A percentile compares a stretch with the other conserved stretches of the same genome.
These are phyloP conservation scores for Anguilla pacifica DNA, from an alignment of 2,797 vertebrate species.

Conservation along the genomic window DNA sequence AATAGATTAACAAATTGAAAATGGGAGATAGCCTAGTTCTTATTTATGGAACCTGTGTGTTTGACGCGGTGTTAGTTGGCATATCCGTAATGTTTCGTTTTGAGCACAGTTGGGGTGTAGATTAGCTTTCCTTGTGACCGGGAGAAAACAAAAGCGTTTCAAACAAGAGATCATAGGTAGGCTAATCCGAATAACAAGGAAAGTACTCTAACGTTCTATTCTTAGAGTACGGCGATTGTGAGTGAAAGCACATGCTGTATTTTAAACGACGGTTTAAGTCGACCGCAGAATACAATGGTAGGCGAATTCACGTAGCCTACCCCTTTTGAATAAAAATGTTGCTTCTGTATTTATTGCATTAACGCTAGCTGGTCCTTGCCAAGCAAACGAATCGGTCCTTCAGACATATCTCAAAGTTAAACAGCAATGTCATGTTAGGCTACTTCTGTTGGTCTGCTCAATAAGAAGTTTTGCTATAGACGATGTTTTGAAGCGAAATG, in stretches of 20 bases:
- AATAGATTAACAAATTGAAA: not conserved
- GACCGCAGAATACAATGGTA: not conserved
- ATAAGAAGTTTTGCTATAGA: not conserved
- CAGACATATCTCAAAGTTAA: conserved; percentile 3
- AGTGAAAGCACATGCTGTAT: not conserved
- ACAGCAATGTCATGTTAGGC: not conserved
- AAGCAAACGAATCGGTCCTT: not conserved
- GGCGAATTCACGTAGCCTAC: not conserved
- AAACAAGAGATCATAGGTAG: not conserved
- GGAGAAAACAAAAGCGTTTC: conserved; percentile 26
- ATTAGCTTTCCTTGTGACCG: conserved; percentile 8
- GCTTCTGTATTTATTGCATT: conserved; percentile 5
- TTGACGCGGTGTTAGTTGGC: not conserved
- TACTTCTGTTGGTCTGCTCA: not conserved
- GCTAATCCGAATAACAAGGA: not conserved
- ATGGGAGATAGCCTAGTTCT: not conserved
- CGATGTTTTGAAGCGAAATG: not conserved
- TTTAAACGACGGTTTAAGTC: not conserved
- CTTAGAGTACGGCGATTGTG: not conserved
- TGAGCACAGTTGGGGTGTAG: not conserved
- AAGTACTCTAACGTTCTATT: conserved; percentile 1
- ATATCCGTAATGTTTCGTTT: not conserved
- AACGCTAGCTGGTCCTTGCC: not conserved
- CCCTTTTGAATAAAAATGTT: not conserved
- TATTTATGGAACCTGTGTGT: not conserved